These are phyloP conservation scores for Shinisaurus crocodilurus DNA, from an alignment of 2,113 vertebrate species.

Conservation along the genomic window DNA sequence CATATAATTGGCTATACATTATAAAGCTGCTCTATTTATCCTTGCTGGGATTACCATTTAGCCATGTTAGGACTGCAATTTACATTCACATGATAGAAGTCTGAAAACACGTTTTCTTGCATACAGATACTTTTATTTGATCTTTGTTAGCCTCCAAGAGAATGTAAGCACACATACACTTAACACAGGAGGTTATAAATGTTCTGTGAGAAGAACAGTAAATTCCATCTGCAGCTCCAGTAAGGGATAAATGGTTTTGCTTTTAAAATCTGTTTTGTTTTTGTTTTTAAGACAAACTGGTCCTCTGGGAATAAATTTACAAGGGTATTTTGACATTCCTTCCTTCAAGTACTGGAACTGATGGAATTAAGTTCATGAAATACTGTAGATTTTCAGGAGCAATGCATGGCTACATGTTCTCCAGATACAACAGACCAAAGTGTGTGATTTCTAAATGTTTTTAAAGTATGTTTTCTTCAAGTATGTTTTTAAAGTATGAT, in stretches of 20 bases:
- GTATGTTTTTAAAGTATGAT: not conserved
- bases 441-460: not conserved
- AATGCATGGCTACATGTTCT: not conserved
- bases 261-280: not conserved
- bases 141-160: slow-evolving; percentile 18
- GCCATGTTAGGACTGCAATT: slow-evolving; percentile 4
- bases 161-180: not conserved
- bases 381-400: not conserved
- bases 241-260: not conserved
- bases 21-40: not conserved
- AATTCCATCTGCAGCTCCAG: slow-evolving; percentile 33
- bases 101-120: not conserved
- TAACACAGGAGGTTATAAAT: not conserved
- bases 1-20: not conserved
- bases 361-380: not conserved
- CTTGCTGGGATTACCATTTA: slow-evolving; percentile 9
- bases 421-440: rapidly evolving
- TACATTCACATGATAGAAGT: slow-evolving; percentile 17
- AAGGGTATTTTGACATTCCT: slow-evolving; percentile 15
- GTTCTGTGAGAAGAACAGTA: not conserved
- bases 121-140: slow-evolving; percentile 22
- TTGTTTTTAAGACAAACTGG: not conserved
- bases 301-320: slow-evolving; percentile 3
- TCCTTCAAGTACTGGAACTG: not conserved
- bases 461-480: too few species aligned